phyloP scores from a whole-genome alignment of 2,797 vertebrate genomes.

The Smutsia gigantea region DNA sequence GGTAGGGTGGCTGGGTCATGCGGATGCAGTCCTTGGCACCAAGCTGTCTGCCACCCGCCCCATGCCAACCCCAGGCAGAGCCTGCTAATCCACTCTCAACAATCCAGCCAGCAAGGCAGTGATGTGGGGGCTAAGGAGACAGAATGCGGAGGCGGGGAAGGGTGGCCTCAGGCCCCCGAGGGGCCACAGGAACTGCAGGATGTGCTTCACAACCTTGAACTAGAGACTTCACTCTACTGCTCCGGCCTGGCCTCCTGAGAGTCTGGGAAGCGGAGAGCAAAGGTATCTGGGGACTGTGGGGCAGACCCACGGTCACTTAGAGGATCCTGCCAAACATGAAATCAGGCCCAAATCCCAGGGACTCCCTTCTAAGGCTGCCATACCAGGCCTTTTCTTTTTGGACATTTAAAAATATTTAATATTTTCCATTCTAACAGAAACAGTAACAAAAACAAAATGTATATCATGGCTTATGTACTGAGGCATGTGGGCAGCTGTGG shows the following conservation, averaged over 20 bases:
- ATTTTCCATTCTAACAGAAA: not conserved
- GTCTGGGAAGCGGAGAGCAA: not conserved
- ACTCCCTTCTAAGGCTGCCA: not conserved
- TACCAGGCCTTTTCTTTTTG: not conserved
- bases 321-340: not conserved
- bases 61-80: not conserved
- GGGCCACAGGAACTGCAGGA: not conserved
- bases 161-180: not conserved
- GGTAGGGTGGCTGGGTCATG: not conserved
- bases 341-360: not conserved
- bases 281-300: not conserved
- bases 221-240: not conserved
- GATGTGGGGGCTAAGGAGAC: not conserved
- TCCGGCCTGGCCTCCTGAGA: not conserved
- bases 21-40: constrained; percentile 17
- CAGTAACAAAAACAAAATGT: not conserved
- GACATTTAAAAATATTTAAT: not conserved
- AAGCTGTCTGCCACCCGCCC: not conserved
- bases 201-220: constrained; percentile 13
- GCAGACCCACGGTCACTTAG: not conserved
- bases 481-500: too few species aligned
- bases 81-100: not conserved
- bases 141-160: not conserved
- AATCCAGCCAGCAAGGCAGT: not conserved
- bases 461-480: not conserved